These are phyloP conservation scores for Vimba vimba DNA, from an alignment of 2,113 vertebrate genomes.

Conservation along the genomic window DNA sequence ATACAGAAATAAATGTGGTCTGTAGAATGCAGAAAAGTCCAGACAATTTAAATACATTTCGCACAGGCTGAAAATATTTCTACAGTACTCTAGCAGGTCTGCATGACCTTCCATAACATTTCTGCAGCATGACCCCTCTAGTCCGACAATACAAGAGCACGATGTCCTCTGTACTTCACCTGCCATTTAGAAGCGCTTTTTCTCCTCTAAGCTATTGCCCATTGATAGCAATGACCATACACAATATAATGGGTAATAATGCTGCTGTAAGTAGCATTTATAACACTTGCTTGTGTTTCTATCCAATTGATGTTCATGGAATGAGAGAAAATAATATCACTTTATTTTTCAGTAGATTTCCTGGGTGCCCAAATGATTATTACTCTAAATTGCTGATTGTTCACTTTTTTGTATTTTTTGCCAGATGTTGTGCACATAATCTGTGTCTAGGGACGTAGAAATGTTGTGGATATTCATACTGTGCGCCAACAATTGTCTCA, in stretches of 20 bases:
- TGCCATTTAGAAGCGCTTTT: background rate
- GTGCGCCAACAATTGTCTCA: background rate
- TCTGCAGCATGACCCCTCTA: background rate
- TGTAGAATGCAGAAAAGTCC: background rate
- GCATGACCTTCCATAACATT: background rate
- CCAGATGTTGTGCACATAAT: background rate
- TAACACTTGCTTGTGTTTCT: conserved; percentile 36
- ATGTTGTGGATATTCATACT: background rate
- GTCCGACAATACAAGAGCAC: background rate
- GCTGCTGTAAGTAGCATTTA: background rate
- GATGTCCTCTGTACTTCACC: background rate
- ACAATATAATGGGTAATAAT: background rate
- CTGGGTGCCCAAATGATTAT: background rate
- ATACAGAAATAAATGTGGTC: background rate
- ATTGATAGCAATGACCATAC: background rate
- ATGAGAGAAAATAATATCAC: conserved; percentile 60
- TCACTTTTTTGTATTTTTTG: background rate
- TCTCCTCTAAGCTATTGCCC: background rate
- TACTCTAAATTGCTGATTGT: background rate
- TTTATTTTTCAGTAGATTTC: background rate
- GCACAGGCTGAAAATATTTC: background rate
- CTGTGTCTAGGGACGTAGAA: background rate
- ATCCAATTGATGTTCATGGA: conserved; percentile 60
- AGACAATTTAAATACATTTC: background rate
- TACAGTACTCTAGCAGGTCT: background rate